These are phyloP conservation scores for Psittacula derbiana DNA, from an alignment of 2,797 vertebrate genomes.

Conservation along the genomic window DNA sequence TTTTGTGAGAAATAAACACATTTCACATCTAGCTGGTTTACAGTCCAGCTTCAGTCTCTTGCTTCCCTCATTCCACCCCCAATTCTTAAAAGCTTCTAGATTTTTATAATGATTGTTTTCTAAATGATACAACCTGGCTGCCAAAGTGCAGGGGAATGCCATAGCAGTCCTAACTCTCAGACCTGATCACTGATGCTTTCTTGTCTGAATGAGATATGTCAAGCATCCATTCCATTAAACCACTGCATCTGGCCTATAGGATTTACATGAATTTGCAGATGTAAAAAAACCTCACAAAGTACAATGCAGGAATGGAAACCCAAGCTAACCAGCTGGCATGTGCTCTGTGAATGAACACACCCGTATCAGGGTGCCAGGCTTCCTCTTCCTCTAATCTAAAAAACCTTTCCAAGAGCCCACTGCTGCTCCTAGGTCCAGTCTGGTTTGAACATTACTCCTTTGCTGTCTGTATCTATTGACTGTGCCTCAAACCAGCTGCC, in stretches of 20 bases:
- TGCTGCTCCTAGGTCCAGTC: neutral
- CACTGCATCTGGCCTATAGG: neutral
- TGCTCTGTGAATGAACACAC: neutral
- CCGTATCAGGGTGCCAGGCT: neutral
- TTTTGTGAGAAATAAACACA: slow-evolving; percentile 4
- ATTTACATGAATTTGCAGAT: neutral
- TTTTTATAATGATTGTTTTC: neutral
- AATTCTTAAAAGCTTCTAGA: neutral
- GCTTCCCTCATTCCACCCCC: neutral
- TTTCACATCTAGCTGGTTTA: slow-evolving; percentile 1
- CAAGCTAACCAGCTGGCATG: neutral
- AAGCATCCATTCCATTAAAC: neutral
- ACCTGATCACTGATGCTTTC: neutral
- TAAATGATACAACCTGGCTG: neutral
- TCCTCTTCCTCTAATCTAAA: neutral
- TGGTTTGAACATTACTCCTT: neutral
- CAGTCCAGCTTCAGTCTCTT: neutral
- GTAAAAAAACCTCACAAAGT: neutral
- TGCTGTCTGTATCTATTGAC: fast-evolving
- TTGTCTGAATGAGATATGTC: neutral
- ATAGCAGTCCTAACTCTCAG: neutral
- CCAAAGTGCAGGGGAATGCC: neutral
- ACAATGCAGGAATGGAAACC: neutral
- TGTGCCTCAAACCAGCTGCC: neutral
- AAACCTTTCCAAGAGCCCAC: neutral